Evolutionary conservation across 2,797 vertebrate species (phyloP).

Genomic region (Poecilia picta): DNA sequence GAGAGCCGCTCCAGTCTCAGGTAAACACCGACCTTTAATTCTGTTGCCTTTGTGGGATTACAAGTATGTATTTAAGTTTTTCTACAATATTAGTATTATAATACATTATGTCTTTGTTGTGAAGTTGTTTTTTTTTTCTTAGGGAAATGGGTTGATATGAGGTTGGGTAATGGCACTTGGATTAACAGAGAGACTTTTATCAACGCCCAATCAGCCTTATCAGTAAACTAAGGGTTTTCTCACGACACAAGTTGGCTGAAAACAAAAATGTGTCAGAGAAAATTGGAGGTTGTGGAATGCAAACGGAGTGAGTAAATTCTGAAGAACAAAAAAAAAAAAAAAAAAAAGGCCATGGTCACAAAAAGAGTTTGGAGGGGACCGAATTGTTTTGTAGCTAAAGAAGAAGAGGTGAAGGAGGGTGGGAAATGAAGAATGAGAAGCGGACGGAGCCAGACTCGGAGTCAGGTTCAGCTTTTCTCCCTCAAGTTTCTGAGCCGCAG

Average conservation of each 20-base stretch:
- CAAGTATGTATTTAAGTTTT: neutral
- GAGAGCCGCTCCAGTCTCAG: constrained; percentile 56
- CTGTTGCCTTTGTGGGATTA: neutral
- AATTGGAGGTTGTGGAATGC: constrained; percentile 28
- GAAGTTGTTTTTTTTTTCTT: neutral
- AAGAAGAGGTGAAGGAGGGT: constrained; percentile 29
- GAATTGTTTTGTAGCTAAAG: constrained; percentile 24
- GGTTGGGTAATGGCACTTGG: constrained; percentile 46
- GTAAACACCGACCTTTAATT: constrained; percentile 57
- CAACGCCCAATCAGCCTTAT: constrained; percentile 71
- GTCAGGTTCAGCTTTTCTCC: constrained; percentile 45
- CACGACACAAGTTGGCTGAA: constrained; percentile 59
- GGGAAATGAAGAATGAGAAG: constrained; percentile 45
- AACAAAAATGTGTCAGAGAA: constrained; percentile 25
- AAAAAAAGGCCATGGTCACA: neutral
- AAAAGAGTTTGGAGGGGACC: constrained; percentile 26
- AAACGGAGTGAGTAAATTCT: constrained; percentile 37
- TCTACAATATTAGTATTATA: neutral
- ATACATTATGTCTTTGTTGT: neutral
- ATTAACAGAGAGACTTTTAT: constrained; percentile 54
- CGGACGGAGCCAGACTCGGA: constrained; percentile 44
- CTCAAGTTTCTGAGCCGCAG: constrained; percentile 31
- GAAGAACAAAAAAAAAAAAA: constrained; percentile 26
- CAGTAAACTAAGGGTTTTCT: constrained; percentile 63
- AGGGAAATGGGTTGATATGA: constrained; percentile 29